phyloP scores from a whole-genome alignment of 2,113 vertebrate species.

The Mormoops blainvillei region DNA sequence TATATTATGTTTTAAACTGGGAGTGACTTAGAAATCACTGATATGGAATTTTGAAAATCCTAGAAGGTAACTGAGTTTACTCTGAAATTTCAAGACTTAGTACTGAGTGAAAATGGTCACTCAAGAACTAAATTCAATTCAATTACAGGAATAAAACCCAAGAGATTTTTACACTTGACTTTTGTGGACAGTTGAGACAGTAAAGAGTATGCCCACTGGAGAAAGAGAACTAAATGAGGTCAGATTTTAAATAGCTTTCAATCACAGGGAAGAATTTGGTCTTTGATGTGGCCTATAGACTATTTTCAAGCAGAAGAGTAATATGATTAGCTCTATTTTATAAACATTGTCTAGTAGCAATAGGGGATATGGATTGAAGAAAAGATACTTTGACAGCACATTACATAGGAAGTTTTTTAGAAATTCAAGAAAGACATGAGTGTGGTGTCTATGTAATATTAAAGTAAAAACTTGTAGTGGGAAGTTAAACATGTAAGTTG shows the following conservation, averaged over 20 bases:
- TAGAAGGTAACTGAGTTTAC: neutral
- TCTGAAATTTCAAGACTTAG: slow-evolving; percentile 3
- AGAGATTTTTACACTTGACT: neutral
- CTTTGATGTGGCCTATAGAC: neutral
- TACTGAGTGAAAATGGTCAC: neutral
- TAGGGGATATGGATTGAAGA: neutral
- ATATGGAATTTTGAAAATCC: neutral
- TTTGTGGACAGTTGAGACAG: neutral
- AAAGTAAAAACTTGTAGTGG: neutral
- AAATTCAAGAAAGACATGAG: neutral
- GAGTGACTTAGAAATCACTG: neutral
- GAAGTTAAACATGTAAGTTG: neutral
- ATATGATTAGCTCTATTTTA: neutral
- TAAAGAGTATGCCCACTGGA: neutral
- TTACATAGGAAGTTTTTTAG: neutral
- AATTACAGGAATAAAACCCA: neutral
- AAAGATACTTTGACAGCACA: neutral
- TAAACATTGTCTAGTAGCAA: neutral
- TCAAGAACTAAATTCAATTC: neutral
- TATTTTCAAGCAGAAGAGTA: neutral
- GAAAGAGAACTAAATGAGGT: neutral
- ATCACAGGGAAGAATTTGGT: neutral
- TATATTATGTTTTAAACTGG: neutral
- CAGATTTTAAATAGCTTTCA: neutral
- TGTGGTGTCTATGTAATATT: neutral